These are phyloP conservation scores for Drosophila chauvacae DNA, from an alignment of 1,140 invertebrate genomes.

Conservation along the genomic window DNA sequence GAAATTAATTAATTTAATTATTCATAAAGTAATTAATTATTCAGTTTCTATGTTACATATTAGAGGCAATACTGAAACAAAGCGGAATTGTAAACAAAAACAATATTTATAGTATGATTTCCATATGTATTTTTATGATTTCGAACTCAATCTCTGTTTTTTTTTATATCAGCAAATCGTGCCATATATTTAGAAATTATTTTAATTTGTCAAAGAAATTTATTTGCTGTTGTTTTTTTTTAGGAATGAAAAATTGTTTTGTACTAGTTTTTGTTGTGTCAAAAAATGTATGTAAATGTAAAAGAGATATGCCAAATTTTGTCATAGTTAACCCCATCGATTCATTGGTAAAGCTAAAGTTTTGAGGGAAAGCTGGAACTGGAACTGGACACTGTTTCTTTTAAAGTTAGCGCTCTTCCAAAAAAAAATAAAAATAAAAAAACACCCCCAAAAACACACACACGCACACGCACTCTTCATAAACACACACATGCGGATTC, in stretches of 20 bases:
- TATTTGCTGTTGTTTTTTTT: background rate
- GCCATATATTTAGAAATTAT: background rate
- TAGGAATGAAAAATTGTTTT: background rate
- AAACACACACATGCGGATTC: slow-evolving; percentile 20
- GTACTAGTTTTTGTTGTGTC: background rate
- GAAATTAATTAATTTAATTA: background rate
- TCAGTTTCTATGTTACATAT: background rate
- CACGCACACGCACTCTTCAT: slow-evolving; percentile 3
- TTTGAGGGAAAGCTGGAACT: background rate
- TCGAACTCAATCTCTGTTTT: too few relatives aligned
- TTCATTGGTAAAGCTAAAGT: background rate
- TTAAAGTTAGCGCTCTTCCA: slow-evolving; percentile 63
- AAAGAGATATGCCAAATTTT: background rate
- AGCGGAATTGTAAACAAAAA: background rate
- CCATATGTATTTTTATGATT: background rate
- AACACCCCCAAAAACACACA: background rate
- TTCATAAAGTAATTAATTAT: background rate
- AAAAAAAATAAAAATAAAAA: slow-evolving; percentile 9
- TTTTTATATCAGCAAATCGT: background rate
- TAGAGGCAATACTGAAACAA: background rate
- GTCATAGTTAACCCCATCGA: slow-evolving; percentile 1
- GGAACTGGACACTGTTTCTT: slow-evolving; percentile 18
- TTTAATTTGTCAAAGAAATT: background rate
- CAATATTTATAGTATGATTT: background rate
- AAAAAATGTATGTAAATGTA: too few relatives aligned